These are phyloP conservation scores for Lissocephala sabroskyi DNA, from an alignment of 2,888 invertebrate species.

Conservation along the genomic window DNA sequence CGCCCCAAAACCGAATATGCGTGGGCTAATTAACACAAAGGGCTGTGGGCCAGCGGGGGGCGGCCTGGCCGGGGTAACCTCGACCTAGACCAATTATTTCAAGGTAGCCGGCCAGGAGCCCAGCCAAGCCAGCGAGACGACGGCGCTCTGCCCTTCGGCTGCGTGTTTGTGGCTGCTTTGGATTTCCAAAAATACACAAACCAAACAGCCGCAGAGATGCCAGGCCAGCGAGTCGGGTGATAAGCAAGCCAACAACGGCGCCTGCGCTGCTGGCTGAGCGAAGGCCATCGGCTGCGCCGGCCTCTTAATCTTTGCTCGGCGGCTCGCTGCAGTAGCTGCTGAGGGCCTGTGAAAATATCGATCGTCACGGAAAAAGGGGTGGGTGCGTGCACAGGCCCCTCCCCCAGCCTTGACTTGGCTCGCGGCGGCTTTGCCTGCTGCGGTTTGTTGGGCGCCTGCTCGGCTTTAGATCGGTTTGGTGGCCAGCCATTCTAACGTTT, in stretches of 20 bases:
- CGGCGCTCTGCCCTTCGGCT: not conserved
- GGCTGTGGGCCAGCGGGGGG: not conserved
- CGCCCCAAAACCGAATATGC: no score
- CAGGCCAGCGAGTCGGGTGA: not conserved
- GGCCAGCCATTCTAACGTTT: slow-evolving; percentile 18
- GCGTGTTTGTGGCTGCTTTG: slow-evolving; percentile 10
- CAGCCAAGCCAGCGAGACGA: slow-evolving; percentile 32
- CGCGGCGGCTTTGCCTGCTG: slow-evolving; percentile 18
- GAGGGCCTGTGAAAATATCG: slow-evolving; percentile 58
- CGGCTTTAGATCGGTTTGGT: slow-evolving; percentile 31
- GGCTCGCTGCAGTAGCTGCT: slow-evolving; percentile 33
- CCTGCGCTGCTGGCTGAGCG: not conserved
- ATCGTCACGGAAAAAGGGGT: slow-evolving; percentile 50
- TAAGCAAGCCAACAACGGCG: slow-evolving; percentile 16
- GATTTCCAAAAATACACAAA: slow-evolving; percentile 25
- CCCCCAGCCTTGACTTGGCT: not conserved
- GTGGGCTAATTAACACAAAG: slow-evolving; percentile 29
- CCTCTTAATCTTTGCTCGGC: not conserved
- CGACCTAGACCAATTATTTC: slow-evolving; percentile 71
- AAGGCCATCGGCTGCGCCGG: not conserved
- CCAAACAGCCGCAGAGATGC: slow-evolving; percentile 13
- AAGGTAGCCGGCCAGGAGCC: slow-evolving; percentile 59
- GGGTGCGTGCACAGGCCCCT: slow-evolving; percentile 15
- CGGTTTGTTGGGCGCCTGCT: slow-evolving; percentile 50
- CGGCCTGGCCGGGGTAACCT: slow-evolving; percentile 37